Base-by-base conservation (phyloP, 2,888 invertebrate species). In the Yponomeuta plumbellus region DNA sequence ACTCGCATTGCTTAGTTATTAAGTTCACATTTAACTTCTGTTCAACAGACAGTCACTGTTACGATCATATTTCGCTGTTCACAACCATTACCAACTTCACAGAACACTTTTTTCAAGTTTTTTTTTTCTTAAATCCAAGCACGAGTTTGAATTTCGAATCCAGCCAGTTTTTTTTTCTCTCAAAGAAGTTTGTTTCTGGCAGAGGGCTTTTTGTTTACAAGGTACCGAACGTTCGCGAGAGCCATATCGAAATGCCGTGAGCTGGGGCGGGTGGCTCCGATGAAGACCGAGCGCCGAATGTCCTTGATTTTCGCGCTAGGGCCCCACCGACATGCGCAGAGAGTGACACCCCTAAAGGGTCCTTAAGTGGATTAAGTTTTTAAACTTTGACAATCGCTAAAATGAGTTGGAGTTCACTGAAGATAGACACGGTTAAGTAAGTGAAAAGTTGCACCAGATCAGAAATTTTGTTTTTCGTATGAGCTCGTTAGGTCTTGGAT, bases 351-450 rank as follows among this genome's bases (percentile, higher is more conserved):
- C 34, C 83, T 80, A 81, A 87, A 88, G 85, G 85, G 86, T 82
- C 81, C 86, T 83, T 85, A 86, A 88, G 86, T 87, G 87, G 87
- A 89, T 89, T 90, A 87, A 89, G 87, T 88, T 90, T 89, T 88
- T 86, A 88, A 89, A 90, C 86, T 89, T 89, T 83, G 84, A 87
- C 86, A 87, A 89, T 88, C 88, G 86, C 85, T 90, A 84, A 86
- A 87, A 88, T 83, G 83, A 83, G 83, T 86, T 83, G 80, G 82
- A 84, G 81, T 86, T 86, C 85, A 81, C 83, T 84, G 83, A 83
- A 82, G 83, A 78, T 80, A 78, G 44, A 52, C 13, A 52, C 10
- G 17, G 44, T 5, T 84, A 81, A 88, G 85, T 84, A 81, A 88
- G 85, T 84, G 78, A 80, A 85, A 88, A 88, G 86, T 87, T 84